These are phyloP conservation scores for Bos indicus DNA, from an alignment of 2,113 vertebrate species.

Conservation along the genomic window DNA sequence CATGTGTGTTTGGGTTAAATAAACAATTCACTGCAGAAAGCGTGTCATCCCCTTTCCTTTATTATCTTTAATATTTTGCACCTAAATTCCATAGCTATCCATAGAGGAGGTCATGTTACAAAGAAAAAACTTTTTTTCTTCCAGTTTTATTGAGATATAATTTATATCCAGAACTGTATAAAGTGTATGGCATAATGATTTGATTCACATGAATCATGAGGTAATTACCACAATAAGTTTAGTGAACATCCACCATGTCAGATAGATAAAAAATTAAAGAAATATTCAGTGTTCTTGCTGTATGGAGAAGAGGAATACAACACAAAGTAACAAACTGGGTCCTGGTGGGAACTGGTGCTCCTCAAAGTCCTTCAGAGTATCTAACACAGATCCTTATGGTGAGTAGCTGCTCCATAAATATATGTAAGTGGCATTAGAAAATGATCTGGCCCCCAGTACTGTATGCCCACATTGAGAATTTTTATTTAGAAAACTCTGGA, in stretches of 20 bases:
- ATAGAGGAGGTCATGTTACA: neutral
- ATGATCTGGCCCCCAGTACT: neutral
- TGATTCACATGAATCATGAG: neutral
- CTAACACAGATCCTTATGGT: neutral
- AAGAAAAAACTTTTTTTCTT: neutral
- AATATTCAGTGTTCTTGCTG: neutral
- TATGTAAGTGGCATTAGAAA: neutral
- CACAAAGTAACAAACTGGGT: neutral
- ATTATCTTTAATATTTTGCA: constrained; percentile 16
- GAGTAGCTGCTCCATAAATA: neutral
- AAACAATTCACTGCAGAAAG: constrained; percentile 31
- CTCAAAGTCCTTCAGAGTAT: neutral
- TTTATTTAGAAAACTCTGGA: neutral
- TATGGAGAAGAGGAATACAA: neutral
- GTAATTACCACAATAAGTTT: neutral
- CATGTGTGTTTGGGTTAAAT: constrained; percentile 25
- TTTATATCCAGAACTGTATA: neutral
- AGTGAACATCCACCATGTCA: neutral
- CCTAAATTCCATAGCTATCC: neutral
- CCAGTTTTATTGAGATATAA: neutral
- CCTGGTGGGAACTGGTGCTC: neutral
- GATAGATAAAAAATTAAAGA: neutral
- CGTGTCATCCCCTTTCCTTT: neutral
- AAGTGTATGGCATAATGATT: neutral
- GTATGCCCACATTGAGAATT: neutral